Evolutionary conservation across 2,888 invertebrate species (phyloP).

Genomic region (Leptura quadrifasciata): DNA sequence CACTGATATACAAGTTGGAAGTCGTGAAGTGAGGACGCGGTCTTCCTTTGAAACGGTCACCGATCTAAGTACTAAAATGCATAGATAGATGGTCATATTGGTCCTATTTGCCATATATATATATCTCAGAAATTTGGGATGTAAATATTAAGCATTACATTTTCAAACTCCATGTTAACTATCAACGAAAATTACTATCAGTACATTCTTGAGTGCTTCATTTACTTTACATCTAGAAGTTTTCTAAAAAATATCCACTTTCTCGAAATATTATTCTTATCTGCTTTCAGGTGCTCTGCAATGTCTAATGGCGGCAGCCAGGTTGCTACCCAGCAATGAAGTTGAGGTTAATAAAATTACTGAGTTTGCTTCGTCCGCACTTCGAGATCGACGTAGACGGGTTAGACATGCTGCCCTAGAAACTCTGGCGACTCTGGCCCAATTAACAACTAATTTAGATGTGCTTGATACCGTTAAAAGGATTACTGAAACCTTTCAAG

Average conservation of each 20-base stretch:
- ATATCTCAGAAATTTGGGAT: too few species aligned
- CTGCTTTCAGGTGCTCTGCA: conserved; percentile 59
- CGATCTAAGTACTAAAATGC: too few species aligned
- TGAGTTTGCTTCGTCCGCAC: conserved; percentile 67
- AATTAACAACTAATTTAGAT: conserved; percentile 80
- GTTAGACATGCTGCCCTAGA: conserved; percentile 88
- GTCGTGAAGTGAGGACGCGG: too few species aligned
- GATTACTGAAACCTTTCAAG: conserved; percentile 68
- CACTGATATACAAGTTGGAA: too few species aligned
- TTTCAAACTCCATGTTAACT: too few species aligned
- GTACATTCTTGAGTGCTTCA: too few species aligned
- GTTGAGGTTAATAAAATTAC: conserved; percentile 76
- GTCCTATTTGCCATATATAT: too few species aligned
- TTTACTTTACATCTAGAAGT: neutral
- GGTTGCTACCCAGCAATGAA: conserved; percentile 87
- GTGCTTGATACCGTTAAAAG: conserved; percentile 80
- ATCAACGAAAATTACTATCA: too few species aligned
- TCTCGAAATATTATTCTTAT: neutral
- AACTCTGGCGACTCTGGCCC: conserved; percentile 85
- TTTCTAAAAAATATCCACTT: neutral
- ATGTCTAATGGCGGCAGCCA: conserved; percentile 81
- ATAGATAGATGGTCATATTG: too few species aligned
- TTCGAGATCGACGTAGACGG: conserved; percentile 80
- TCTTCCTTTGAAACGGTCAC: too few species aligned
- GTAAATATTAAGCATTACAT: too few species aligned